These are phyloP conservation scores for Tribolium castaneum DNA, from an alignment of 1,140 invertebrate species.

Conservation along the genomic window DNA sequence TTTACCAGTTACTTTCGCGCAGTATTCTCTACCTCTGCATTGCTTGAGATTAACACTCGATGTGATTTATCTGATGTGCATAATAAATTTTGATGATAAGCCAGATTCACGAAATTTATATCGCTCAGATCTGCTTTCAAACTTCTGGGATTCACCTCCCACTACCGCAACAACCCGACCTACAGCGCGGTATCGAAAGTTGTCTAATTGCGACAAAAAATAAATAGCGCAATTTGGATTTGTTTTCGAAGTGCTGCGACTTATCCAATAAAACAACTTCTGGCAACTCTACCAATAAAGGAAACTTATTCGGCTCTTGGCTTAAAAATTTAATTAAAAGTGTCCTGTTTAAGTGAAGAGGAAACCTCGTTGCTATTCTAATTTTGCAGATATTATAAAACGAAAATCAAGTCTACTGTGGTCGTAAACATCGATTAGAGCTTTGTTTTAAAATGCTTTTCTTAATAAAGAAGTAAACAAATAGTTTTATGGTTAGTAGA, in stretches of 20 bases:
- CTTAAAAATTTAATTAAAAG: constrained; percentile 17
- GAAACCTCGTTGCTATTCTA: too few species aligned
- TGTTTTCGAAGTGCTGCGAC: not conserved
- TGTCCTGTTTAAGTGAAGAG: not conserved
- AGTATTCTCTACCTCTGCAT: constrained; percentile 23
- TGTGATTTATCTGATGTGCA: constrained; percentile 23
- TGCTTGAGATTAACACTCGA: constrained; percentile 25
- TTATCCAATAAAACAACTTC: not conserved
- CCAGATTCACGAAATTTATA: not conserved
- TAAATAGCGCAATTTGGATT: not conserved
- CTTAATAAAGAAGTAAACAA: not conserved
- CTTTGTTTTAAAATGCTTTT: not conserved
- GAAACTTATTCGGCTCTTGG: not conserved
- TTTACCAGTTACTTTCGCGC: constrained; percentile 43
- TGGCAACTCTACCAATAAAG: not conserved
- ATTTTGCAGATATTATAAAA: not conserved
- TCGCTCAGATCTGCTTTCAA: not conserved
- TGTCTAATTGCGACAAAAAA: not conserved
- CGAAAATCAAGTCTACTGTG: not conserved
- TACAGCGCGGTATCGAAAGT: not conserved
- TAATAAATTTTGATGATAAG: constrained; percentile 20
- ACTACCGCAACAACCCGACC: too few species aligned
- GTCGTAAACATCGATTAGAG: not conserved
- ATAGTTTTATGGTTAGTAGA: not conserved
- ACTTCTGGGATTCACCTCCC: too few species aligned